phyloP scores from a whole-genome alignment of 2,113 vertebrate species.

The Genyomyrus donnyi region DNA sequence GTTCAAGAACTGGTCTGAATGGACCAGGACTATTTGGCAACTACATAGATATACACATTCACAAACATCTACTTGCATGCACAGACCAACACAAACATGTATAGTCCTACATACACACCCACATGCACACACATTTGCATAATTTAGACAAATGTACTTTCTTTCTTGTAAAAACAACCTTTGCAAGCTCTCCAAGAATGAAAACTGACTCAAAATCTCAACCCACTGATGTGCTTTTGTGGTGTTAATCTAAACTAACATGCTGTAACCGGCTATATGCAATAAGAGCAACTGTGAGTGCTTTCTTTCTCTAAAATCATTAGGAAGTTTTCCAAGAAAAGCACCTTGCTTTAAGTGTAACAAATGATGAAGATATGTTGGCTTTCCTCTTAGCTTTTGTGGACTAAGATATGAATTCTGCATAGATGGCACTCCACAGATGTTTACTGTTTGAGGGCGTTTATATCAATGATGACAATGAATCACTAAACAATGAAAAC shows the following conservation, averaged over 20 bases:
- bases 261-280: neutral
- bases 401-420: neutral
- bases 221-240: neutral
- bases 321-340: neutral
- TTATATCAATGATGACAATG: neutral
- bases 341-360: neutral
- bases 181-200: neutral
- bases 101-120: neutral
- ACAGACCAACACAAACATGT: neutral
- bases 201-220: neutral
- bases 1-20: neutral
- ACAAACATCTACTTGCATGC: neutral
- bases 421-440: neutral
- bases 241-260: neutral
- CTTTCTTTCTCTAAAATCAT: neutral
- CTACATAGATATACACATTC: neutral
- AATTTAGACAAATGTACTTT: neutral
- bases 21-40: neutral
- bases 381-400: neutral
- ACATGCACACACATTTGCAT: neutral
- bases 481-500: neutral
- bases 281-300: neutral
- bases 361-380: neutral
- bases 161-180: neutral
- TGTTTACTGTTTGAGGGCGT: neutral